Evolutionary conservation across 2,888 invertebrate species (phyloP).

Genomic region (Trichogramma evanescens): DNA sequence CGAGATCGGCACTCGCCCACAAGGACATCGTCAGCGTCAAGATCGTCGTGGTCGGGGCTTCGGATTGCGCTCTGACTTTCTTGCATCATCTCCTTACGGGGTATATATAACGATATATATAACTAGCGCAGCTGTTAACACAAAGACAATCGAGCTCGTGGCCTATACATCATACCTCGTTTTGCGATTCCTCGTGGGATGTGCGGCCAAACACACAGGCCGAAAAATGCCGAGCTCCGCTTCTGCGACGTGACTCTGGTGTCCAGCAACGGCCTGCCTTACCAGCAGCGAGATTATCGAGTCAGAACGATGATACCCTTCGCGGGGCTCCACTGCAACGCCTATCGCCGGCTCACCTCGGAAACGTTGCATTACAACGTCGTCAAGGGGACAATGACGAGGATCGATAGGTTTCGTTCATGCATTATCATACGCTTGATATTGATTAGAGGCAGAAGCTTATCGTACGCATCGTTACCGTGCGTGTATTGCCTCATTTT

Average conservation of each 20-base stretch:
- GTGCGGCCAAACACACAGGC: not conserved
- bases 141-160: too few relatives aligned
- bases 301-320: slow-evolving; percentile 49
- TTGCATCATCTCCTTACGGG: slow-evolving; percentile 29
- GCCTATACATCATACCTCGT: too few relatives aligned
- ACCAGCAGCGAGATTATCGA: slow-evolving; percentile 47
- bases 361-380: slow-evolving; percentile 61
- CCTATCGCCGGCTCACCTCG: slow-evolving; percentile 54
- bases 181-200: too few relatives aligned
- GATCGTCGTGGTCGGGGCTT: slow-evolving; percentile 62
- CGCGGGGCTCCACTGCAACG: slow-evolving; percentile 51
- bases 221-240: slow-evolving; percentile 39
- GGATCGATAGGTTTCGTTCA: slow-evolving; percentile 53
- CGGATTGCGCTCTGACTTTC: slow-evolving; percentile 58
- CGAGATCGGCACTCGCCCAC: slow-evolving; percentile 50
- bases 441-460: not conserved
- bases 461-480: not conserved
- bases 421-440: not conserved
- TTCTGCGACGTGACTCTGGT: slow-evolving; percentile 67
- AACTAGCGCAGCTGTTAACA: too few relatives aligned
- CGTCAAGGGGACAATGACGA: slow-evolving; percentile 54
- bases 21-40: slow-evolving; percentile 53
- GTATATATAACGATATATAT: too few relatives aligned
- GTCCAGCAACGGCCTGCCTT: slow-evolving; percentile 60
- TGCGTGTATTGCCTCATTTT: not conserved